Conservation (phyloP, 2,797 vertebrate genomes). For the Hypotaenidia okinawae region DNA sequence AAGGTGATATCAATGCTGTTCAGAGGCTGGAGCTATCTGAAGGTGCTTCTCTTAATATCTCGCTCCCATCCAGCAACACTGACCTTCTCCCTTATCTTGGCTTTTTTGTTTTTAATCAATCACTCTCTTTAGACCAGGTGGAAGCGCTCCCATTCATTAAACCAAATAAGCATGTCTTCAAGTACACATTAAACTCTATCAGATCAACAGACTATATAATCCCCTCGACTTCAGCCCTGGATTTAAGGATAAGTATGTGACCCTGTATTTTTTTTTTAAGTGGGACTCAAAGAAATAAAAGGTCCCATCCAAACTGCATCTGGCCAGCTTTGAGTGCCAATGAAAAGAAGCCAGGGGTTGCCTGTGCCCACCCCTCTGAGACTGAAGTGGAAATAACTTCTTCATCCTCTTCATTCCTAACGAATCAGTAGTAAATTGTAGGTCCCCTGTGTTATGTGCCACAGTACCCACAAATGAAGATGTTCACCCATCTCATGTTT, state of each 20-base stretch:
- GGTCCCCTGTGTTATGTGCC: neutral
- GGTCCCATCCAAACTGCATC: neutral
- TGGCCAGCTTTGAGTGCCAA: neutral
- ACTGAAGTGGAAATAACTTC: neutral
- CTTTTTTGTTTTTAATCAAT: neutral
- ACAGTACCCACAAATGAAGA: neutral
- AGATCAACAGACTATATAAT: neutral
- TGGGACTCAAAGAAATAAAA: neutral
- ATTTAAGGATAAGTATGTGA: neutral
- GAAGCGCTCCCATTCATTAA: neutral
- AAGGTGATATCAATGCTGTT: neutral
- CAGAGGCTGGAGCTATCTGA: neutral
- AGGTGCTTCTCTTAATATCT: neutral
- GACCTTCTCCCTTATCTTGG: neutral
- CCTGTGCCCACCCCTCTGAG: neutral
- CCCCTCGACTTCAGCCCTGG: neutral
- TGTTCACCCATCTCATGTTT: neutral
- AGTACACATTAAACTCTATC: neutral
- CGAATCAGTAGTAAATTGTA: neutral
- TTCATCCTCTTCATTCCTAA: neutral
- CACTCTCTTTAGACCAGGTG: neutral
- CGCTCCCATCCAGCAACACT: neutral
- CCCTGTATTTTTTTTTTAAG: neutral
- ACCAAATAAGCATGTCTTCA: neutral
- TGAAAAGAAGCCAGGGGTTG: neutral